Base-by-base conservation (phyloP, 2,888 invertebrate genomes). In the Yponomeuta plumbellus region DNA sequence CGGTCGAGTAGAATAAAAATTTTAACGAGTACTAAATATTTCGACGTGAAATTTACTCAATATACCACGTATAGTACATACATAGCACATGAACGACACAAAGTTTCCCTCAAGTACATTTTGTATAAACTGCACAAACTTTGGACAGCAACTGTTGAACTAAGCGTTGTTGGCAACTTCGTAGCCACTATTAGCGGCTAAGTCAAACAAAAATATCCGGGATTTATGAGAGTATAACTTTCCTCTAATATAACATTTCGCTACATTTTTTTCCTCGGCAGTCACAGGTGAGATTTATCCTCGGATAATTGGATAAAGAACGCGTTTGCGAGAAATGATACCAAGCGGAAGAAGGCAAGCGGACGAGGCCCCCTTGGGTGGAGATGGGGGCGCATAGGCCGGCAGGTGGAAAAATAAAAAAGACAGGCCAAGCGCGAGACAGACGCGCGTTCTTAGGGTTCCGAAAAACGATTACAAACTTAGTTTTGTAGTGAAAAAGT, bases 271-370 rank as follows among this genome's bases (percentile, higher is more conserved):
- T 86, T 84, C 86, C 85, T 79, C 81, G 76, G 81, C 85, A 89
- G 91, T 88, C 88, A 83, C 91, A 91, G 91, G 91, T 91, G 91
- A 90, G 88, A 91, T 89, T 90, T 91, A 91, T 91, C 88, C 89
- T 80, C 85, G 84, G 85, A 86, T 91, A 91, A 91, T 91, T 91
- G 91, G 91, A 90, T 91, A 88, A 89, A 88, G 88, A 90, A 88
- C 86, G 88, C 85, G 83, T 84, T 85, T 80, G 84, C 84, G 87
- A 83, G 84, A 85, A 83, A 83, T 89, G 88, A 88, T 89, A 85
- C 88, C 85, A 80, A 77, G 78, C 79, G 85, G 84, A 84, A 85
- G 77, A 76, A 77, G 78, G 79, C 78, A 76, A 76, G 61, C 34
- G 39, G 63, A 58, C 21, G 63, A 61, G 67, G 61, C 44, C 26